Conservation (phyloP, 2,113 vertebrate species). For the Callithrix jacchus region DNA sequence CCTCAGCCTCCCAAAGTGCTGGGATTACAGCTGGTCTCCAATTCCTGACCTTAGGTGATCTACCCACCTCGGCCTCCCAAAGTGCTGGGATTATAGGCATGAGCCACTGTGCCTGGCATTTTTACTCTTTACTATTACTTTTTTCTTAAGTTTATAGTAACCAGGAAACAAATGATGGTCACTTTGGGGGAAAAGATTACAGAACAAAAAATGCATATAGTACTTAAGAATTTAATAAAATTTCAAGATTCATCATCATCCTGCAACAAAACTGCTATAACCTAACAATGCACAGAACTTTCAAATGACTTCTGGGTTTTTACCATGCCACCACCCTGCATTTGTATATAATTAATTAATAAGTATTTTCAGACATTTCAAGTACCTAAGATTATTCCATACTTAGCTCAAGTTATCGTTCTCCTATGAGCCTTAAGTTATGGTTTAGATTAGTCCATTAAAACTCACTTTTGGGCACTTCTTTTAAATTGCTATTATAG, state of each 20-base stretch:
- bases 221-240: constrained; percentile 1
- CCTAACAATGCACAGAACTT: background rate
- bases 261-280: background rate
- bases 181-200: constrained; percentile 14
- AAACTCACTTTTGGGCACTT: background rate
- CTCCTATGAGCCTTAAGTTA: constrained; percentile 19
- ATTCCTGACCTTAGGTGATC: no score
- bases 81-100: no score
- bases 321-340: background rate
- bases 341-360: background rate
- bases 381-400: background rate
- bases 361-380: background rate
- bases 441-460: background rate
- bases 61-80: no score
- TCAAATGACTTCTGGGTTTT: background rate
- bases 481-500: constrained; percentile 6
- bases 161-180: background rate
- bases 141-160: background rate
- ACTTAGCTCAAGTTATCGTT: background rate
- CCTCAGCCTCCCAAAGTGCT: no score
- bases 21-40: no score
- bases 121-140: constrained; percentile 8
- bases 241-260: background rate
- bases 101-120: background rate
- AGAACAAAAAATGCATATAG: background rate